Base-by-base conservation (phyloP, 2,888 invertebrate species). In the Seira ritae region DNA sequence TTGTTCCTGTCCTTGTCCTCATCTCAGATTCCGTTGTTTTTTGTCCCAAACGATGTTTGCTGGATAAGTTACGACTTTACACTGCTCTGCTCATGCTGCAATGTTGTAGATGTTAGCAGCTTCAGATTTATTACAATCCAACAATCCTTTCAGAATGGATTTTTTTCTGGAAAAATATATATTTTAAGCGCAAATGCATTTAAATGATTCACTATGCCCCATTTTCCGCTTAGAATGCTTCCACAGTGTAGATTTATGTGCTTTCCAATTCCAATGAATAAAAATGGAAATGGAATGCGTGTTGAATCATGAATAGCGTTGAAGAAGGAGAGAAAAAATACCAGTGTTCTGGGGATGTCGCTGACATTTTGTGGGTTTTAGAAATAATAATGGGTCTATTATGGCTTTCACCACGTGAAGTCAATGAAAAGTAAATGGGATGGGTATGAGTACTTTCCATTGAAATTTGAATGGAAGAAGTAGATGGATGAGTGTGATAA, bases 331-430 rank as follows among this genome's bases (percentile, higher is more conserved):
- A n/a, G 4, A n/a, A 60, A 60, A 60, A 60, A 60, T n/a, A 4
- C n/a, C 4, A 10, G 4, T 60, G 60, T 60, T 60, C 60, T 60
- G 60, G n/a, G n/a, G n/a, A 60, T 60, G 60, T 60, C 4, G 60
- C 60, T 60, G 60, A 60, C 60, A 60, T 60, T 60, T 60, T 60
- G 60, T 60, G 60, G 60, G 60, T 60, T 60, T 42, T 60, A 60
- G n/a, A 60, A 60, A 60, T 60, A 60, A 60, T 60, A 60, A 60
- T 60, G 17, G 60, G 60, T 60, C 60, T 60, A 60, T 60, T 60
- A 60, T n/a, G 60, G 60, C 60, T 60, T 60, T 60, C 60, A 60
- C 60, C 60, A 60, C 60, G 17, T 60, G 60, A n/a, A 60, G 60
- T 60, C 60, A 60, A 60, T 60, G 60, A 60, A 60, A 60, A 60